Evolutionary conservation across 2,113 vertebrate genomes (phyloP), one percentile per base, ranked within the genome.

Genomic region (Pangasianodon gigas): DNA sequence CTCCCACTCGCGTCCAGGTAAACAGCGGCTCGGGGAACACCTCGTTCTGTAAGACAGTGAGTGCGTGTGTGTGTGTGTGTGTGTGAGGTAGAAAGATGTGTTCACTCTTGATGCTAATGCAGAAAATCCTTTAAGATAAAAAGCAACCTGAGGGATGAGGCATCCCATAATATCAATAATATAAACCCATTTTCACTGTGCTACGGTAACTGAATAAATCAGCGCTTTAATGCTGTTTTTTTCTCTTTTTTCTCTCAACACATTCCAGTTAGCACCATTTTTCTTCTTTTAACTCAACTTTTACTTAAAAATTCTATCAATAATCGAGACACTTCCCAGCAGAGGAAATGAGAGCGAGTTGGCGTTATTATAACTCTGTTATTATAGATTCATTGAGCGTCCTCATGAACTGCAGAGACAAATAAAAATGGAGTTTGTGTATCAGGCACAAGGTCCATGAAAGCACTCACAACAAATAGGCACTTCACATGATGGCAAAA

Each of bases 11-110:
- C 0, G 98, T 99, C 98, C 98, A 99, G 0, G 98, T 99, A 95
- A 97, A 99, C 87, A 99, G 95, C 1, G 98, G 98, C 95, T 99
- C 98, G 0, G 98, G 98, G 93, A 99, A 99, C 93, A 99, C 98
- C 93, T 99, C 97, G 0, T 98, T 99, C 98, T 99, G 95, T 0
- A 18, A 75, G 41, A 79, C 56, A 89, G 74, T 69, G 52, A 41
- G 79, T 60, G 56, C 11, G 46, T 69, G 79, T 56, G 75, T 29
- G 58, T 69, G 79, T 56, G 74, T 37, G 52, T 29, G 75, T 81
- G 48, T 88, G 46, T 52, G n/a, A 90, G 48, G 67, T 16, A 69
- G 21, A 51, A 81, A 52, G 26, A 52, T 81, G 51, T 3, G 13
- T 81, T 52, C 29, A n/a, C 14, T 81, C 77, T 81, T 81, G 14